These are phyloP conservation scores for Motacilla tschutschensis DNA, from an alignment of 2,113 vertebrate species.

Conservation along the genomic window DNA sequence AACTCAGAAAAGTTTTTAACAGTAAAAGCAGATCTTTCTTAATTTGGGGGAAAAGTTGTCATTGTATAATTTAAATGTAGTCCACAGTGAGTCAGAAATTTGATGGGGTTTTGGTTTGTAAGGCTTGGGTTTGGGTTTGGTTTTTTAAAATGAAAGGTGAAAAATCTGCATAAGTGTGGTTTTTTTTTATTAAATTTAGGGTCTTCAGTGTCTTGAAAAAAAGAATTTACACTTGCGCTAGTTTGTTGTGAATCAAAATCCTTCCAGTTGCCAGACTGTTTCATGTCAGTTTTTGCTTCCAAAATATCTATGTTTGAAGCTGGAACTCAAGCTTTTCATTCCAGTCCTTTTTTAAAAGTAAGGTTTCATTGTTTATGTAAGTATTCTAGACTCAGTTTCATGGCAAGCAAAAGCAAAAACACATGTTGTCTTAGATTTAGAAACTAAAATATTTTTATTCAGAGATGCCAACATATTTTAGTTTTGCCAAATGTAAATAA, in stretches of 20 bases:
- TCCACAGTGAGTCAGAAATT: not conserved
- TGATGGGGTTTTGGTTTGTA: not conserved
- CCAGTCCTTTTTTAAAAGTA: not conserved
- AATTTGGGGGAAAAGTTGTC: not conserved
- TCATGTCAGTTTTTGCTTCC: not conserved
- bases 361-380: not conserved
- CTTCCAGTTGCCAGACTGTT: not conserved
- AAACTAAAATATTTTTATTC: not conserved
- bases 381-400: not conserved
- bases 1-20: not conserved
- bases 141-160: not conserved
- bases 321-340: not conserved
- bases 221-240: not conserved
- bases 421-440: not conserved
- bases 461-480: not conserved
- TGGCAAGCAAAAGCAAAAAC: not conserved
- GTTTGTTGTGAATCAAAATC: not conserved
- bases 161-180: not conserved
- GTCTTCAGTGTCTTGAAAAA: not conserved
- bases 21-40: not conserved
- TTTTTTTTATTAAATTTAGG: not conserved
- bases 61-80: not conserved
- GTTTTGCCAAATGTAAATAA: not conserved
- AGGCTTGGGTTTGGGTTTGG: rapidly evolving
- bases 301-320: not conserved